Conservation (phyloP, 2,797 vertebrate species). For the Eremophila alpestris region DNA sequence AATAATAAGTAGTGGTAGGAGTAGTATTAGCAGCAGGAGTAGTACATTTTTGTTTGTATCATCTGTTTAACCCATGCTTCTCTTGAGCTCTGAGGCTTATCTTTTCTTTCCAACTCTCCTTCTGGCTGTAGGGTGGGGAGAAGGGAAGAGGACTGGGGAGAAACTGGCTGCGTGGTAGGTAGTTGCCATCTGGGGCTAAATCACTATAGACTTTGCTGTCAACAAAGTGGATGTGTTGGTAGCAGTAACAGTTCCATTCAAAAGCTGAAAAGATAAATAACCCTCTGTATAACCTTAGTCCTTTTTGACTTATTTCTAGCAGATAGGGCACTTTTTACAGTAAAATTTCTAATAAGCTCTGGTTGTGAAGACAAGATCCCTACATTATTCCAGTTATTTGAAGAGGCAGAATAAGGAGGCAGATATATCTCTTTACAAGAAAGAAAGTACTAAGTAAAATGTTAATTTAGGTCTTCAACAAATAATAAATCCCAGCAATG, state of each 20-base stretch:
- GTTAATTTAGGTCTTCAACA: background rate
- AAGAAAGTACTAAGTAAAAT: background rate
- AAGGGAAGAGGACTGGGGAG: background rate
- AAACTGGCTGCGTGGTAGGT: background rate
- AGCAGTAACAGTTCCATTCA: background rate
- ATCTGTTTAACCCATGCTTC: background rate
- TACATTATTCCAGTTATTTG: background rate
- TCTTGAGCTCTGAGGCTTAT: background rate
- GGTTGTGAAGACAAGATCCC: background rate
- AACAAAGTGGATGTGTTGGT: background rate
- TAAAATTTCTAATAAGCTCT: background rate
- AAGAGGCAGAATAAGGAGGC: background rate
- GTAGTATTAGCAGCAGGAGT: background rate
- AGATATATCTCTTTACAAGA: background rate
- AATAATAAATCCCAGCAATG: background rate
- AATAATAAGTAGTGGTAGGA: too few species aligned
- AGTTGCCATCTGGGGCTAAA: background rate
- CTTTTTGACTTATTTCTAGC: background rate
- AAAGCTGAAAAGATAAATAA: background rate
- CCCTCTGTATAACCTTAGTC: background rate
- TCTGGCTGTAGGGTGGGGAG: fast-evolving
- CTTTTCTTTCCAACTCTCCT: background rate
- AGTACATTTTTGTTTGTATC: background rate
- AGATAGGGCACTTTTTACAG: background rate
- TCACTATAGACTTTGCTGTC: background rate